Evolutionary conservation across 2,888 invertebrate species (phyloP).

Genomic region (Dolomedes plantarius): DNA sequence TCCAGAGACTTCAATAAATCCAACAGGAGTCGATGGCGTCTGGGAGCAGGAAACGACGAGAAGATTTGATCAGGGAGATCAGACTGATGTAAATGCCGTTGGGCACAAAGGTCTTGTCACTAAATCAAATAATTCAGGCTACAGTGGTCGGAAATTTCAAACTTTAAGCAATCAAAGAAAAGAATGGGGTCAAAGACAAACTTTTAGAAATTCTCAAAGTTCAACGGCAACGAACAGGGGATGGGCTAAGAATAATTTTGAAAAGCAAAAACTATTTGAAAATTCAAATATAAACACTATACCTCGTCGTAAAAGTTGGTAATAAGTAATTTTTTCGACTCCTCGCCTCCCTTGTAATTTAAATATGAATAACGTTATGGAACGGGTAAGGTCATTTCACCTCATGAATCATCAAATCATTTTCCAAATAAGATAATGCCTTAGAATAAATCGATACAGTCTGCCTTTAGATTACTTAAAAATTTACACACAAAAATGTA

Average conservation of each 20-base stretch:
- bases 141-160: not conserved
- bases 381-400: no score
- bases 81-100: not conserved
- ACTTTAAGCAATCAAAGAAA: not conserved
- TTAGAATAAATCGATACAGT: no score
- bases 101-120: constrained; percentile 27
- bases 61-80: not conserved
- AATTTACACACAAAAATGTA: no score
- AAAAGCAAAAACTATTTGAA: not conserved
- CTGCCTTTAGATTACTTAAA: no score
- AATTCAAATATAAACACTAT: not conserved
- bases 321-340: not conserved
- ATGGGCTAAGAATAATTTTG: not conserved
- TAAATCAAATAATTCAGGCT: not conserved
- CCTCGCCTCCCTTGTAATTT: no score
- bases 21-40: constrained; percentile 44
- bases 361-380: no score
- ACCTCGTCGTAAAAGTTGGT: not conserved
- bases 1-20: constrained; percentile 42
- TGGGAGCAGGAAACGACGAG: constrained; percentile 51
- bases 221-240: not conserved
- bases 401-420: no score
- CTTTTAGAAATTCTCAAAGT: no score
- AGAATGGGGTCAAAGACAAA: not conserved
- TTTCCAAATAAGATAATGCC: no score